phyloP scores from a whole-genome alignment of 2,113 vertebrate species.

The Theristicus caerulescens region DNA sequence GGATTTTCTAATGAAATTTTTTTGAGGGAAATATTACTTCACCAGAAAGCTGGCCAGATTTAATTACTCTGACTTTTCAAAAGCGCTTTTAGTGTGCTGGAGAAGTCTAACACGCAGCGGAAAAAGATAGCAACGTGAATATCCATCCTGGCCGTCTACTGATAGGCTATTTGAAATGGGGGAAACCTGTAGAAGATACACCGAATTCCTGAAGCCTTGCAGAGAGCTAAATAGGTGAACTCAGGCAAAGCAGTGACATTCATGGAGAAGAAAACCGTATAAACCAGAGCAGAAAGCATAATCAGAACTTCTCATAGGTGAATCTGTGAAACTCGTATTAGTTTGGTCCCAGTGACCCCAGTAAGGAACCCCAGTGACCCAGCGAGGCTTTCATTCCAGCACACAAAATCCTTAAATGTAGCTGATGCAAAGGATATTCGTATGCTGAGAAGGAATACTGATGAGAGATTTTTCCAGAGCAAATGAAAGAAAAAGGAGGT shows the following conservation, averaged over 20 bases:
- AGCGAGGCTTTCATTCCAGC: neutral
- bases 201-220: neutral
- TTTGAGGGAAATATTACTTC: neutral
- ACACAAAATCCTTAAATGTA: neutral
- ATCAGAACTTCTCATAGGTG: neutral
- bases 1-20: neutral
- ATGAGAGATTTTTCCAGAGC: neutral
- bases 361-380: neutral
- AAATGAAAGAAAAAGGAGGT: neutral
- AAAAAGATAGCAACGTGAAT: neutral
- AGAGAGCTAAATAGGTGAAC: neutral
- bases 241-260: neutral
- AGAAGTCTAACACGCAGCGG: neutral
- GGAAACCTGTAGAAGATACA: neutral
- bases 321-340: neutral
- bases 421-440: neutral
- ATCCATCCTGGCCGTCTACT: neutral
- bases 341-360: neutral
- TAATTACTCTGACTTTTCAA: neutral
- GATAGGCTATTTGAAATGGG: neutral
- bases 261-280: neutral
- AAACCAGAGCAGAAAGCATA: neutral
- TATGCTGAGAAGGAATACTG: neutral
- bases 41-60: neutral
- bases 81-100: neutral